A percentile compares a stretch with the other conserved stretches of the same genome.
These are phyloP conservation scores for Orthosia cruda DNA, from an alignment of 2,888 invertebrate species.

Conservation along the genomic window DNA sequence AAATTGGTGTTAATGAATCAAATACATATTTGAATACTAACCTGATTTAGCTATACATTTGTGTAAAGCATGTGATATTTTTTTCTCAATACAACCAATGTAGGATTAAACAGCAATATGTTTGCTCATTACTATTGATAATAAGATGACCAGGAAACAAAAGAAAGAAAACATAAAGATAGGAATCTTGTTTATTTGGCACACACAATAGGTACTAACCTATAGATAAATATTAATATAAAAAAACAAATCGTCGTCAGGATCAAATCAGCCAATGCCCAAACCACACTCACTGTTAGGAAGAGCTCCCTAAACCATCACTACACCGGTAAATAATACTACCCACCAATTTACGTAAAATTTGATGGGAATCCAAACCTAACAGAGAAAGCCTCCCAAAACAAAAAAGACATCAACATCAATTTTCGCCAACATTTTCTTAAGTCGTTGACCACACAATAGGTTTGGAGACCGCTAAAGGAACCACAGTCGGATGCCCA, in stretches of 20 bases:
- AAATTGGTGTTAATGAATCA: slow-evolving; percentile 14
- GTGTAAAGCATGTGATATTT: neutral
- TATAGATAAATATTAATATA: no score
- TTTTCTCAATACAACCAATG: neutral
- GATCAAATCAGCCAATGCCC: no score
- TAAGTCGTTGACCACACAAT: slow-evolving; percentile 63
- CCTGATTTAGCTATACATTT: neutral
- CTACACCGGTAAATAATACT: no score
- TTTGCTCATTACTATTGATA: neutral
- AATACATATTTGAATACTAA: neutral
- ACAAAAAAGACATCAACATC: slow-evolving; percentile 11
- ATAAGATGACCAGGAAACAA: neutral
- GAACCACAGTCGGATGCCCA: slow-evolving; percentile 64
- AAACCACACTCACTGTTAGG: no score
- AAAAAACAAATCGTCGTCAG: no score
- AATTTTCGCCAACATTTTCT: slow-evolving; percentile 46
- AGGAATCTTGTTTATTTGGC: no score
- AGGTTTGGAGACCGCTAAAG: slow-evolving; percentile 51
- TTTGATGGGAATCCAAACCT: neutral
- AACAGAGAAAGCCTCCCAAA: slow-evolving; percentile 31
- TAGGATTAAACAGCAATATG: no score
- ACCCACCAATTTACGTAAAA: no score
- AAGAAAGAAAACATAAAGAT: no score
- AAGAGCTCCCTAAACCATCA: no score
- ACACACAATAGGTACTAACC: no score